Evolutionary conservation across 2,113 vertebrate species (phyloP).

Genomic region (Equus przewalskii): DNA sequence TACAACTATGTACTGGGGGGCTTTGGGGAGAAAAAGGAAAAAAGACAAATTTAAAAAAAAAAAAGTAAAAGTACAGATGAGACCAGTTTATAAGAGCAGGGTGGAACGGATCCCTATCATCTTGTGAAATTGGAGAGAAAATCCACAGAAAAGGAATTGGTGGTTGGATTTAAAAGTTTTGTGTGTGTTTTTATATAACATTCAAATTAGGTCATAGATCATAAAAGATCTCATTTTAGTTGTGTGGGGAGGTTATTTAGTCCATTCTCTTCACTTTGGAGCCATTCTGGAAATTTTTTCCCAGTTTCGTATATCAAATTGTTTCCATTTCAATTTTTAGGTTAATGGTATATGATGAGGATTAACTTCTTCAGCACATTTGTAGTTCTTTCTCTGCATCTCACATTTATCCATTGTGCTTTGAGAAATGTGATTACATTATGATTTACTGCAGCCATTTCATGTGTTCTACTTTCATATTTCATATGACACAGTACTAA

Average conservation of each 20-base stretch:
- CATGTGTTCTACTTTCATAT: background rate
- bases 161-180: background rate
- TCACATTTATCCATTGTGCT: background rate
- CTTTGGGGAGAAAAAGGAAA: no score
- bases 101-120: background rate
- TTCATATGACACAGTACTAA: background rate
- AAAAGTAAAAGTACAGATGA: background rate
- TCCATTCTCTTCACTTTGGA: slow-evolving; percentile 10
- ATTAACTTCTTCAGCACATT: background rate
- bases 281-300: background rate
- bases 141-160: background rate
- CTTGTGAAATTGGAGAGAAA: background rate
- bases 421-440: slow-evolving; percentile 9
- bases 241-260: background rate
- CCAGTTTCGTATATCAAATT: background rate
- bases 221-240: slow-evolving; percentile 9
- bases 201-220: background rate
- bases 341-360: background rate
- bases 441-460: background rate
- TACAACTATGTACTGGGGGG: no score
- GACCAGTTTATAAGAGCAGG: background rate
- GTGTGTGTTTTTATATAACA: background rate
- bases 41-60: background rate
- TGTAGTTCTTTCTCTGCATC: background rate
- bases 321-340: background rate